These are phyloP conservation scores for Crossocerus cetratus DNA, from an alignment of 2,888 invertebrate species.

Conservation along the genomic window DNA sequence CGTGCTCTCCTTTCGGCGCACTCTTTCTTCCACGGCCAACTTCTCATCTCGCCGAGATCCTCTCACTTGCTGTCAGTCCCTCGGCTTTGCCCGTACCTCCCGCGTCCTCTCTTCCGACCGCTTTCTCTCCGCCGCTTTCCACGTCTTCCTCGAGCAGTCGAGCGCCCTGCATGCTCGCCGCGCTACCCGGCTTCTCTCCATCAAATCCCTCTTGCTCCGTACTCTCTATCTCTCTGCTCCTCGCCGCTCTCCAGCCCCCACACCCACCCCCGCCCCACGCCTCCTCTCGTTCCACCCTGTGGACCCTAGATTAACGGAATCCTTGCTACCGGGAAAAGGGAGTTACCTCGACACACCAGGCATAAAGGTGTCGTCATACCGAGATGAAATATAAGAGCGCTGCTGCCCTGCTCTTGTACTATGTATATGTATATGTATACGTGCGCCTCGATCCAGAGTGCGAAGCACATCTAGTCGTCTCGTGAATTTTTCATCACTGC, in stretches of 20 bases:
- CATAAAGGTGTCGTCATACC: slow-evolving; percentile 67
- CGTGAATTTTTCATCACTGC: slow-evolving; percentile 47
- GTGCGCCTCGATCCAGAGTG: too few species aligned
- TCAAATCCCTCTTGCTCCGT: slow-evolving; percentile 28
- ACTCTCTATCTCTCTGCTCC: too few species aligned
- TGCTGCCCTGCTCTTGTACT: slow-evolving; percentile 12
- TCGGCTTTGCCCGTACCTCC: slow-evolving; percentile 37
- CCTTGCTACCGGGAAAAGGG: slow-evolving; percentile 70
- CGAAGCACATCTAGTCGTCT: slow-evolving; percentile 35
- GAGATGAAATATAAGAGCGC: slow-evolving; percentile 51
- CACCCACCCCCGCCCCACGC: slow-evolving; percentile 46
- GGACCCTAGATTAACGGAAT: slow-evolving; percentile 74
- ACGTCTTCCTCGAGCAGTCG: slow-evolving; percentile 26
- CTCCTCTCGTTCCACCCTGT: slow-evolving; percentile 57
- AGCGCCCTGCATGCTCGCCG: slow-evolving; percentile 8
- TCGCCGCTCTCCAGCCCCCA: slow-evolving; percentile 34
- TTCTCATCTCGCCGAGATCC: slow-evolving; percentile 52
- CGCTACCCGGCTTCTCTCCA: slow-evolving; percentile 50
- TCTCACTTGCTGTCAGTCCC: slow-evolving; percentile 41
- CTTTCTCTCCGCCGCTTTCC: slow-evolving; percentile 29
- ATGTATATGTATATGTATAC: slow-evolving; percentile 34
- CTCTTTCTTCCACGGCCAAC: slow-evolving; percentile 41
- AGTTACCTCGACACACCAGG: slow-evolving; percentile 70
- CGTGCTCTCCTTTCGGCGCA: slow-evolving; percentile 20
- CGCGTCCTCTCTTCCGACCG: slow-evolving; percentile 1